Evolutionary conservation across 2,113 vertebrate species (phyloP), one percentile per base, ranked within the genome.

Genomic region (Brachyistius frenatus): DNA sequence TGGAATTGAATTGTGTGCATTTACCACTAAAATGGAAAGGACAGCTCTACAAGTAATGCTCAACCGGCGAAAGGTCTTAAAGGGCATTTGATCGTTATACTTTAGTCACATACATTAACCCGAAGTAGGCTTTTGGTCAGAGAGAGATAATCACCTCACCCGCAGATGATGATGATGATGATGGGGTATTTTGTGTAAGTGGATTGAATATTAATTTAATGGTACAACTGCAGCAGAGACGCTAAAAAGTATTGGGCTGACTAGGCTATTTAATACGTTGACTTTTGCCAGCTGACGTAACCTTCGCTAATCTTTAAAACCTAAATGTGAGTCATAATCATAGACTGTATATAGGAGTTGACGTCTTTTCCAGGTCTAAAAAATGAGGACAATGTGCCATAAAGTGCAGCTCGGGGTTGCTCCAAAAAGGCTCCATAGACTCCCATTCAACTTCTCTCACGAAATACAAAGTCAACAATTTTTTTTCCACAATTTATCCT

Each of bases 241-340:
- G 32, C 3, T 16, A 36, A 68, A 74, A 78, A 68, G 65, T 69
- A 53, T 81, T 32, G 62, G 50, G 39, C 56, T 67, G 86, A 88
- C 88, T 84, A 80, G 72, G 58, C 5, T 39, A 23, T 60, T 76
- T 69, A 73, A 72, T 33, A 69, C 63, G 64, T 63, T 88, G 70
- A 81, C 79, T 65, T 86, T 80, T 79, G 68, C 39, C 72, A 73
- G 69, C 36, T 81, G 47, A 54, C 67, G 61, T 84, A 83, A 80
- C 65, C 63, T 85, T 84, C 64, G 30, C n/a, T 54, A 23, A 23
- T 23, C 23, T 23, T 23, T 23, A 23, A 23, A 23, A 23, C 23
- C 23, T 23, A 23, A 23, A 31, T 53, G 8, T 30, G 35, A 13
- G 10, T 44, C 7, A 9, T 13, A 14, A 7, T 11, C 10, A 1